phyloP scores from a whole-genome alignment of 2,888 invertebrate genomes.

The Rhagium mordax region DNA sequence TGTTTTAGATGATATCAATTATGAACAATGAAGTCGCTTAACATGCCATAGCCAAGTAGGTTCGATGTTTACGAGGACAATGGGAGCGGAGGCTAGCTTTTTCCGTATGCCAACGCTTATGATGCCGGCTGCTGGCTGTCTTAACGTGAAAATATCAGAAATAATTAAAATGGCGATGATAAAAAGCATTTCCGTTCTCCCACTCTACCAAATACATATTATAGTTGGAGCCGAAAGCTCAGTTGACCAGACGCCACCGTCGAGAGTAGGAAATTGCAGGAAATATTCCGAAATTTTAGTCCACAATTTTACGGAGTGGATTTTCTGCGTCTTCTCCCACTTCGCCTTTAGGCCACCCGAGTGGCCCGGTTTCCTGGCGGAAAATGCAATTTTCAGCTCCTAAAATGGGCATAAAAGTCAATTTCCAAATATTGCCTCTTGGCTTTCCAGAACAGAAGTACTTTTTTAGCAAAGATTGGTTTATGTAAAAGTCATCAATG shows the following conservation, averaged over 20 bases:
- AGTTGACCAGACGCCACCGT: too few species aligned
- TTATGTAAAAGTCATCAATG: slow-evolving; percentile 32
- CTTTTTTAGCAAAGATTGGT: slow-evolving; percentile 5
- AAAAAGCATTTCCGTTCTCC: too few species aligned
- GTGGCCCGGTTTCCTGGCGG: background rate
- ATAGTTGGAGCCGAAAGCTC: too few species aligned
- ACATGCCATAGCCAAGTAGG: slow-evolving; percentile 21
- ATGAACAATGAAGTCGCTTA: slow-evolving; percentile 42
- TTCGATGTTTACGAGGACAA: slow-evolving; percentile 19
- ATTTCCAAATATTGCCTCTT: background rate
- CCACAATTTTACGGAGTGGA: too few species aligned
- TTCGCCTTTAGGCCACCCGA: too few species aligned
- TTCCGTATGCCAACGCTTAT: background rate
- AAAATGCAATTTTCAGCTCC: background rate
- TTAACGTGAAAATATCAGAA: background rate
- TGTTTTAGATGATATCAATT: slow-evolving; percentile 46
- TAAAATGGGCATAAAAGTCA: background rate
- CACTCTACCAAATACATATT: too few species aligned
- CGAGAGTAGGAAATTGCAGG: too few species aligned
- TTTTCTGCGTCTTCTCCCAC: too few species aligned
- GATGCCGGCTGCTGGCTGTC: background rate
- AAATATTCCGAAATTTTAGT: too few species aligned
- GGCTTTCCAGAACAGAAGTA: background rate
- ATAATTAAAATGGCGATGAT: too few species aligned
- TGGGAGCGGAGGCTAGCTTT: background rate